A percentile compares a stretch with the other conserved stretches of the same genome.
Evolutionary conservation across 2,797 vertebrate genomes (phyloP).

Genomic region (Megaceryle alcyon): DNA sequence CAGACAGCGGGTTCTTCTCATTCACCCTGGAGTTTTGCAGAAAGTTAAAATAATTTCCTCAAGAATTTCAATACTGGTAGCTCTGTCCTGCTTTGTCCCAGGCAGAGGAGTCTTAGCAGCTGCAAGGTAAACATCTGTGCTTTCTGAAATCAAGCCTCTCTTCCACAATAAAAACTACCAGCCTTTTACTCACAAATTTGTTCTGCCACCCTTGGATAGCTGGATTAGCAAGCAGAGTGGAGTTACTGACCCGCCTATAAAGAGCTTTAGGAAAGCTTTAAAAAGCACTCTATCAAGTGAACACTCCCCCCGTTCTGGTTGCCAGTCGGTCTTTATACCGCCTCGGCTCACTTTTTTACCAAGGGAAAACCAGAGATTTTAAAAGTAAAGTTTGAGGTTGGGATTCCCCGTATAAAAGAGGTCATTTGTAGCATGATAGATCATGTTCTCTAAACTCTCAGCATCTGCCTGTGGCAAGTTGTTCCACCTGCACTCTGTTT

Average conservation of each 20-base stretch:
- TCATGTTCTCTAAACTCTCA: not conserved
- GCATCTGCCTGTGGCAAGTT: not conserved
- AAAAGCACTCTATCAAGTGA: not conserved
- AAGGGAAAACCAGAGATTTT: not conserved
- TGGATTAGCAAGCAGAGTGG: not conserved
- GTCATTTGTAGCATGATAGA: rapidly evolving
- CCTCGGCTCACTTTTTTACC: not conserved
- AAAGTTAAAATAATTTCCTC: constrained; percentile 17
- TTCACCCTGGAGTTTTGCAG: constrained; percentile 11
- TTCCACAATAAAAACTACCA: not conserved
- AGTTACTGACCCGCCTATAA: not conserved
- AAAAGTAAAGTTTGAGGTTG: not conserved
- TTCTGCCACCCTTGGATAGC: not conserved
- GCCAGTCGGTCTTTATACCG: not conserved
- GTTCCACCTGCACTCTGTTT: not conserved
- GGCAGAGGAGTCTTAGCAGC: constrained; percentile 19
- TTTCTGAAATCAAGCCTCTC: not conserved
- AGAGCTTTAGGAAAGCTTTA: not conserved
- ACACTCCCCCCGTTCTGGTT: not conserved
- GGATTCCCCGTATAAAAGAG: not conserved
- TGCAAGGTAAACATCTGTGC: not conserved
- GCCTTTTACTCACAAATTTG: not conserved
- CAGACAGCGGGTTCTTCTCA: not conserved
- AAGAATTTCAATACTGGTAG: constrained; percentile 16
- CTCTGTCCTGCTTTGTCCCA: constrained; percentile 15